Percentiles rank a stretch among this genome's conserved stretches.
Conservation (phyloP, 30 jellyfish, hydroid and myxozoan genomes). For the Hydractinia symbiolongicarpus region DNA sequence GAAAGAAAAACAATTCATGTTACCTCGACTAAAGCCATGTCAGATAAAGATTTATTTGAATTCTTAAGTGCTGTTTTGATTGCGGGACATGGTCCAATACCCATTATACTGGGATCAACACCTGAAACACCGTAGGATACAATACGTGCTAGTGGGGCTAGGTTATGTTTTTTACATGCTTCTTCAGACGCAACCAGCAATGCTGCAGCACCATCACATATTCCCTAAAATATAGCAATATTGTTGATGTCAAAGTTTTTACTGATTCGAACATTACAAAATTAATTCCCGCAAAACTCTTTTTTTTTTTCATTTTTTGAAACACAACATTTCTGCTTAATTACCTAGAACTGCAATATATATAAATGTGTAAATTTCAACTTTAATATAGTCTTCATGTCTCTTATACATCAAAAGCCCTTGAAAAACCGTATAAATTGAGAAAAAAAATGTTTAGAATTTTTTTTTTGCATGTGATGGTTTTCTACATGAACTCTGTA, state of each 20-base stretch:
- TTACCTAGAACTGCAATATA: too few relatives aligned
- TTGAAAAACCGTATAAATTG: too few relatives aligned
- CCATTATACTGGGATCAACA: constrained; percentile 89
- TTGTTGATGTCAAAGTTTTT: too few relatives aligned
- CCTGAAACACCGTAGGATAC: constrained; percentile 79
- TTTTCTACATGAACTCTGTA: background rate
- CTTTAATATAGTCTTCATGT: too few relatives aligned
- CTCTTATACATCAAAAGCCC: too few relatives aligned
- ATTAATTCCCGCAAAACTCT: too few relatives aligned
- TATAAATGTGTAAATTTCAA: too few relatives aligned
- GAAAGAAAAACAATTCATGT: background rate
- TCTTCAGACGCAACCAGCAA: constrained; percentile 86
- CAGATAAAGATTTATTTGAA: constrained; percentile 56
- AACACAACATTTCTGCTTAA: too few relatives aligned
- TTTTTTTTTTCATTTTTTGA: too few relatives aligned
- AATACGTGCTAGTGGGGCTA: constrained; percentile 75
- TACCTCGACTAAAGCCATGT: constrained; percentile 89
- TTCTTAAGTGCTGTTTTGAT: constrained; percentile 47
- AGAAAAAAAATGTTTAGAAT: background rate
- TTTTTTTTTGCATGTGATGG: background rate
- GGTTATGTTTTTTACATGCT: constrained; percentile 61
- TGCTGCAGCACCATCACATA: constrained; percentile 94
- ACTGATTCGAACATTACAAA: too few relatives aligned
- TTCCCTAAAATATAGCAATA: constrained; percentile 41
- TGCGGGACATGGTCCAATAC: constrained; percentile 97